Conservation (phyloP, 2,888 invertebrate genomes). For the Phortica magna region DNA sequence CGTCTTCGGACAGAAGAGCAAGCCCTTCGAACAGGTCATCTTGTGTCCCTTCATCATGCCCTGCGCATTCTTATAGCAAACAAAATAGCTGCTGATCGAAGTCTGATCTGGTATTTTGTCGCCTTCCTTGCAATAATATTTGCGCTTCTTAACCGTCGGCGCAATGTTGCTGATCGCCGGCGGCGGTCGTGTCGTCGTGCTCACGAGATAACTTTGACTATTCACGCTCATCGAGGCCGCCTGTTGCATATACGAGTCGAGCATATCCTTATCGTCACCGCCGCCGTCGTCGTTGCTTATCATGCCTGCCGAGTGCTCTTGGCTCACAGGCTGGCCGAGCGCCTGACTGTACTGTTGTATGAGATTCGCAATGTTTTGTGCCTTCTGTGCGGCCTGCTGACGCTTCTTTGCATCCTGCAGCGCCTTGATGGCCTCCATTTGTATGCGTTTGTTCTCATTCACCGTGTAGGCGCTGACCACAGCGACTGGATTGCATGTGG, state of each 20-base stretch:
- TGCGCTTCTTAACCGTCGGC: constrained; percentile 66
- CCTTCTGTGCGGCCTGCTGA: constrained; percentile 68
- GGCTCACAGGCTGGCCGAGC: not conserved
- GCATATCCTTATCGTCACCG: constrained; percentile 54
- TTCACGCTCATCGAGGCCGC: constrained; percentile 40
- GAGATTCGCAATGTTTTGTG: constrained; percentile 71
- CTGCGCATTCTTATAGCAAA: constrained; percentile 77
- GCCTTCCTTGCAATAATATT: constrained; percentile 77
- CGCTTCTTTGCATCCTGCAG: constrained; percentile 73
- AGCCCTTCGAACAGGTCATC: constrained; percentile 78
- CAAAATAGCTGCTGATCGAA: constrained; percentile 78
- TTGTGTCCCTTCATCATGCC: constrained; percentile 78
- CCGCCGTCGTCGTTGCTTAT: not conserved
- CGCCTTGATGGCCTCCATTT: constrained; percentile 73
- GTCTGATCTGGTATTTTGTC: constrained; percentile 79
- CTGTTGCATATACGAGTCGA: constrained; percentile 59
- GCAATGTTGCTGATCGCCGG: constrained; percentile 41
- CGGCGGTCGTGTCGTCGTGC: constrained; percentile 39
- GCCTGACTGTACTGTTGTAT: constrained; percentile 59
- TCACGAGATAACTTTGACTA: constrained; percentile 42
- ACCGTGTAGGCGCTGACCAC: constrained; percentile 63
- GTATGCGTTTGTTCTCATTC: constrained; percentile 69
- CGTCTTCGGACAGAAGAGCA: constrained; percentile 78
- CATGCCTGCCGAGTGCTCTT: constrained; percentile 18
- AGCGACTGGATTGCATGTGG: constrained; percentile 71